Evolutionary conservation across 2,888 invertebrate genomes (phyloP), one percentile per base, ranked within the genome.

Genomic region (Xylota sylvarum): DNA sequence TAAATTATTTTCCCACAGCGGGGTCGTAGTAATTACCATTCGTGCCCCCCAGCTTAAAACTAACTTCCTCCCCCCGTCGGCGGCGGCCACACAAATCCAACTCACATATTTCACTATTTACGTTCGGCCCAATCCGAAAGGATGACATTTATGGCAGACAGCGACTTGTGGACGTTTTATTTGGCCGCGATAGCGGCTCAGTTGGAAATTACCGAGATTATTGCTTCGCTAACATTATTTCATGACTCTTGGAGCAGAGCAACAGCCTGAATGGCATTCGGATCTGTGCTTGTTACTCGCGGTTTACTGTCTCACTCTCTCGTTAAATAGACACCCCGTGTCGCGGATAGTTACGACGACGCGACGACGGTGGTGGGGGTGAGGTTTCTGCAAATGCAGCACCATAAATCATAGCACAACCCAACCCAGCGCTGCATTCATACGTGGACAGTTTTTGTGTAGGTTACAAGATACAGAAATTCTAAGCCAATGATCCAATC

Each of bases 61-160:
- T 2, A 5, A 55, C 55, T 55, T 35, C 48, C 64, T 40, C 35
- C 43, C 17, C 19, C 48, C 32, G 12, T 35, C 27, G 35, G 3
- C 40, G 9, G 23, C 12, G 7, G 10, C 40, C 6, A 30, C 14
- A 64, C 27, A 30, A 55, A 40, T 69, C 62, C 62, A 73, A 65
- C 56, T 27, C 81, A 85, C 74, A 85, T 85, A 85, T 81, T 65
- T 85, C 76, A 81, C 85, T 80, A 40, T 72, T 65, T 64, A 72
- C 64, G 76, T 67, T 84, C n/a, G 40, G 64, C 40, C 74, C 73
- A 79, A 84, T 67, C 81, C 40, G 65, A 72, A 73, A 86, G 86
- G 82, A 86, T 86, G 86, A 86, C 86, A 86, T 86, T 86, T 86
- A 86, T 86, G 82, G 77, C 86, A 82, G 81, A 67, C 82, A 86